These are phyloP conservation scores for Otus sunia DNA, from an alignment of 2,113 vertebrate genomes.

Conservation along the genomic window DNA sequence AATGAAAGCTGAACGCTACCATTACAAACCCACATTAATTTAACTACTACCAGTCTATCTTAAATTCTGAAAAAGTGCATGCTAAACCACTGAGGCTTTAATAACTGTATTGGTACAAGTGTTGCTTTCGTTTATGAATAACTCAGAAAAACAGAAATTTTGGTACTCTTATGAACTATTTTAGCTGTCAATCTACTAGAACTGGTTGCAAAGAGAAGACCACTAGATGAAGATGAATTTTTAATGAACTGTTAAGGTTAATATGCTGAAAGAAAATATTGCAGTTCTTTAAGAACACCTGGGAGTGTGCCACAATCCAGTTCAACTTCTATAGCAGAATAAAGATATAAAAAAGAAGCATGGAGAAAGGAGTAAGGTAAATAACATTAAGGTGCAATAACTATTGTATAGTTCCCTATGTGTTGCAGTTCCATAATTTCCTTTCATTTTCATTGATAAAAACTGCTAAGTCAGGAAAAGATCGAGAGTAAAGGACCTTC, in stretches of 20 bases:
- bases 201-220: neutral
- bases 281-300: neutral
- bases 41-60: neutral
- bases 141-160: neutral
- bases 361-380: neutral
- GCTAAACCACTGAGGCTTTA: neutral
- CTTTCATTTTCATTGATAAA: neutral
- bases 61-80: neutral
- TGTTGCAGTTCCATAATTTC: neutral
- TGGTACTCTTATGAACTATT: neutral
- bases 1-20: neutral
- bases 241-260: neutral
- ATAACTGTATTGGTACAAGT: neutral
- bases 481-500: neutral
- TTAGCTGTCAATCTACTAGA: neutral
- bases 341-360: neutral
- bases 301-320: neutral
- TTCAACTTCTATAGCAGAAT: neutral
- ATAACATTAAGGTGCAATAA: neutral
- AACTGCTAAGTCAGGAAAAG: neutral
- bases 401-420: neutral
- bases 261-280: neutral
- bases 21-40: neutral
- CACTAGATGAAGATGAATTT: neutral
- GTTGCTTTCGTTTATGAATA: neutral